A percentile compares a stretch with the other conserved stretches of the same genome.
Evolutionary conservation across 2,113 vertebrate genomes (phyloP).

Genomic region (Triplophysa dalaica): DNA sequence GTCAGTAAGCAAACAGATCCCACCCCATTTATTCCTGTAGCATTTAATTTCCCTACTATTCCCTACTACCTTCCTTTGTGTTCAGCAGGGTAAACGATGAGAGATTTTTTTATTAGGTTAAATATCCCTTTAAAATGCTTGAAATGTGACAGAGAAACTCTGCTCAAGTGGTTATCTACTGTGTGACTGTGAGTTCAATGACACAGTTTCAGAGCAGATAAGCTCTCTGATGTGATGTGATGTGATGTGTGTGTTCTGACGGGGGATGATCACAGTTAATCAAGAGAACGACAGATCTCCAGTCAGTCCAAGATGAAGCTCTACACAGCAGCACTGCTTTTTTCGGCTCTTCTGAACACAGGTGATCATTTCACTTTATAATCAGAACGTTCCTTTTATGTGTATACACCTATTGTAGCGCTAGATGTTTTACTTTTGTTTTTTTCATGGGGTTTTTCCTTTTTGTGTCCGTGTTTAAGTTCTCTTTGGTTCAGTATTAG

Average conservation of each 20-base stretch:
- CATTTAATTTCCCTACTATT: no score
- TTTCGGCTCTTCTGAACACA: constrained; percentile 38
- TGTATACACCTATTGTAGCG: no score
- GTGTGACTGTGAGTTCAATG: background rate
- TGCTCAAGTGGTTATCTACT: background rate
- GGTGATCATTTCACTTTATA: constrained; percentile 26
- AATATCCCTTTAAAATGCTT: background rate
- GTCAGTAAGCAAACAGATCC: no score
- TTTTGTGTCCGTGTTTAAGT: background rate
- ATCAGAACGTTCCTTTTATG: no score
- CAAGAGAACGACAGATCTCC: background rate
- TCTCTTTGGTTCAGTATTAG: no score
- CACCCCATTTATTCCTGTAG: no score
- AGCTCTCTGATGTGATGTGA: background rate
- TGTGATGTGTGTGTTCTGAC: background rate
- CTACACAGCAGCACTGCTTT: constrained; percentile 4
- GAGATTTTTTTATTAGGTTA: no score
- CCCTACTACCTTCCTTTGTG: no score
- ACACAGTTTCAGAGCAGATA: background rate
- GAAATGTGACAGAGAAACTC: background rate
- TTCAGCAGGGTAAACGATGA: no score
- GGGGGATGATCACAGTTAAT: background rate
- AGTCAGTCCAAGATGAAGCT: constrained; percentile 62
- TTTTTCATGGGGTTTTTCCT: background rate
- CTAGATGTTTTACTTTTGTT: background rate